Base-by-base conservation (phyloP, 1,140 invertebrate genomes). In the Trichogramma pretiosum region DNA sequence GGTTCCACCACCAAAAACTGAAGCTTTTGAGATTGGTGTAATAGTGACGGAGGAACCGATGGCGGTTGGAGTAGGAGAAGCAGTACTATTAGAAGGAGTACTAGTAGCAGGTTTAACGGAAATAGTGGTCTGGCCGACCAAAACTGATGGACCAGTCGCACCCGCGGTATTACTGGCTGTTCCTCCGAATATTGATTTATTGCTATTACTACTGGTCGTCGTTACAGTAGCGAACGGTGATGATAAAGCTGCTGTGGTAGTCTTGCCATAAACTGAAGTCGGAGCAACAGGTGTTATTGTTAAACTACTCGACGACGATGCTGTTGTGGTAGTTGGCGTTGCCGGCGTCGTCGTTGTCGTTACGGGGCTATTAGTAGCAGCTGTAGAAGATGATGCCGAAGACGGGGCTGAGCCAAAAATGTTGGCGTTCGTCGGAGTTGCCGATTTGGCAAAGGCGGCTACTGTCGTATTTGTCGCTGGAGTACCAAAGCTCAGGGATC, bases 401-500 rank as follows among this genome's bases (percentile, higher is more conserved):
- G 5, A 28, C 11, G 24, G 24, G 24, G 11, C 5, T 28, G 24
- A 28, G 5, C 3, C 4, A 5, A 18, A n/a, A 33, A n/a, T 33
- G 16, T 16, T 33, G 32, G 5, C 16, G 16, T 3, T 33, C 4
- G 32, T 33, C 4, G 32, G 4, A n/a, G 32, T 13, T n/a, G 32
- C 32, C 16, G 32, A n/a, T 21, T 16, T 14, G 5, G 7, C 1
- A n/a, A 16, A 18, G 30, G 8, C 17, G 21, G 41, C 3, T n/a
- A 18, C 35, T 19, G 4, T 41, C 47, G 40, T 38, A 0, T 13
- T 19, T 14, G 52, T 28, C 1, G 48, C 14, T 0, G 50, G 18
- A n/a, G 47, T 39, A 21, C 50, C 56, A 14, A 58, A 60, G 34
- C 32, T 53, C 14, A 52, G 17, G 3, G 55, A 7, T 23, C 50